Evolutionary conservation across 2,797 vertebrate species (phyloP), one percentile per base, ranked within the genome.

Genomic region (Dendrocincla tyrannina): DNA sequence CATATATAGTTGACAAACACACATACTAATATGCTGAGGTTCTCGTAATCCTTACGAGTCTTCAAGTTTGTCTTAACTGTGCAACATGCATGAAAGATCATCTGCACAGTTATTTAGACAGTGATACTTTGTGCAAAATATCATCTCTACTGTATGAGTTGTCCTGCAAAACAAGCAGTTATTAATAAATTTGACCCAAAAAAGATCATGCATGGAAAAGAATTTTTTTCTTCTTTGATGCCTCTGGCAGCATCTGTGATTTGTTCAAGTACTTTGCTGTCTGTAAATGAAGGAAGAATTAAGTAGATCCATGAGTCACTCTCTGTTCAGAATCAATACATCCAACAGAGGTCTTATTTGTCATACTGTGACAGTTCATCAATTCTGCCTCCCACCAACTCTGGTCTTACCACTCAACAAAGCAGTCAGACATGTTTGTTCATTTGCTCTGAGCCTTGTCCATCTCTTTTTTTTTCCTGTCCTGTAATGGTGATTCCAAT

Each of bases 281-380:
- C 85, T 85, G 64, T 85, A 94, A 92, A 87, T 94, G 88, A 92
- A 93, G 63, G 56, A 88, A 92, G 86, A 89, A 91, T 95, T 93
- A 95, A 95, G 86, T 91, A 92, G 88, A 64, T 95, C 89, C 74
- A 91, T 95, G 94, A 97, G 91, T 97, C 95, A 97, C 94, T 91
- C 84, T 91, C 86, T 95, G 44, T 83, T 96, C 30, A 18, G 84
- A 94, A 96, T 96, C 95, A 94, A 92, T 96, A 93, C 81, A 85
- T 95, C 84, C 92, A 95, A 60, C 81, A 89, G 92, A 94, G 94
- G 91, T 94, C 92, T 93, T 95, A 91, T 93, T 90, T 96, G 92
- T 96, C 95, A 96, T 89, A 67, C 86, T 77, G 84, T 96, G 94
- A 89, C 95, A 96, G 91, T 96, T 96, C 93, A 92, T 97, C 92